Base-by-base conservation (phyloP, 1,140 invertebrate species). In the Ctenoplectra terminalis region DNA sequence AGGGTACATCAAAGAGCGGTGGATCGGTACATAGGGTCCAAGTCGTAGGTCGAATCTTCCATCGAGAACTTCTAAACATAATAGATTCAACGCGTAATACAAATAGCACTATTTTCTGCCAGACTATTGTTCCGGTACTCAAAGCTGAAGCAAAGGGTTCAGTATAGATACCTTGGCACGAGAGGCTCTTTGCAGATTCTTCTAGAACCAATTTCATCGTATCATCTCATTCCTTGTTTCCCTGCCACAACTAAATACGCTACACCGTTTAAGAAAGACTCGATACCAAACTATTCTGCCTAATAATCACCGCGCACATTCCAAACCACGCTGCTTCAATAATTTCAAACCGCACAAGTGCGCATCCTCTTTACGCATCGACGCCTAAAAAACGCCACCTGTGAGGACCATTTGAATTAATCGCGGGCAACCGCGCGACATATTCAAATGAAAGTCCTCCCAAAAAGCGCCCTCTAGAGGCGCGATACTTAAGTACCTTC, bases 121-220 rank as follows among this genome's bases (percentile, higher is more conserved):
- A 43, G 43, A 73, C 15, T 23, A 76, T n/a, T 13, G 43, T 56
- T 15, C 2, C 17, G 43, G 40, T 64, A 66, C n/a, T 80, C 43
- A 9, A 73, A 37, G 17, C 17, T 26, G 13, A 17, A 9, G 56
- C 2, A 11, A 82, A 61, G 56, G 9, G 7, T 5, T 48, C 48
- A 58, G 43, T 46, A 63, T 61, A 58, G 61, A 48, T 80, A 31
- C 60, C 60, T 26, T n/a, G 37, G 29, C 15, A 43, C 46, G 54
- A 83, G n/a, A 83, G 40, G 46, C 63, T 74, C 60, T 61, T 67
- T 60, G 46, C 61, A 31, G 43, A 20, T 23, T 26, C 61, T 58
- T 31, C 26, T 58, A 23, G 13, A 73, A 67, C 54, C 69, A 82
- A 61, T 54, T 50, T 37, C 11, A 40, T 7, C 3, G 1, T 2